A percentile compares a stretch with the other conserved stretches of the same genome.
Evolutionary conservation across 2,797 vertebrate species (phyloP).

Genomic region (Ceryle rudis): DNA sequence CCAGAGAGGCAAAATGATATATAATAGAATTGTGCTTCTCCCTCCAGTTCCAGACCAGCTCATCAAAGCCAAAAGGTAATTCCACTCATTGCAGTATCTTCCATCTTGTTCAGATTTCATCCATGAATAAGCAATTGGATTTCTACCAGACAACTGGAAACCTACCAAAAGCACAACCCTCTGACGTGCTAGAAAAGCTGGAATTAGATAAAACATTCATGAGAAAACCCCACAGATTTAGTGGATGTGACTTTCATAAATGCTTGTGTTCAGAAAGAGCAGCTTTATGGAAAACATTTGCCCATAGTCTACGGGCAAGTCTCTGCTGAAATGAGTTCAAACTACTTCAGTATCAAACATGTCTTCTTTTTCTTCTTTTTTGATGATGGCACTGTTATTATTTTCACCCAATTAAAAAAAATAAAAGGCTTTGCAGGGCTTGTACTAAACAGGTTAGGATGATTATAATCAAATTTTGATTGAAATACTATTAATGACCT

Average conservation of each 20-base stretch:
- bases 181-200: slow-evolving; percentile 20
- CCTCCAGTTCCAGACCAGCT: neutral
- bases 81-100: neutral
- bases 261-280: neutral
- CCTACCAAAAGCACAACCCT: slow-evolving; percentile 8
- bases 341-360: neutral
- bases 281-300: slow-evolving; percentile 62
- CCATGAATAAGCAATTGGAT: slow-evolving; percentile 16
- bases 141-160: slow-evolving; percentile 27
- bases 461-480: slow-evolving; percentile 44
- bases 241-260: slow-evolving; percentile 43
- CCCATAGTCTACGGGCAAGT: neutral
- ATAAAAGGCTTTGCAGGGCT: neutral
- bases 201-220: slow-evolving; percentile 57
- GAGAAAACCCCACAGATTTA: slow-evolving; percentile 47
- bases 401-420: slow-evolving; percentile 6
- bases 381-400: neutral
- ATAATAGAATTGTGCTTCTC: neutral
- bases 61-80: slow-evolving; percentile 56
- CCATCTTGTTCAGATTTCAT: slow-evolving; percentile 36
- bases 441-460: slow-evolving; percentile 11
- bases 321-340: neutral
- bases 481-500: slow-evolving; percentile 47
- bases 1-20: neutral
- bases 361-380: neutral